Conservation (phyloP, 2,113 vertebrate genomes). For the Thryonomys swinderianus region DNA sequence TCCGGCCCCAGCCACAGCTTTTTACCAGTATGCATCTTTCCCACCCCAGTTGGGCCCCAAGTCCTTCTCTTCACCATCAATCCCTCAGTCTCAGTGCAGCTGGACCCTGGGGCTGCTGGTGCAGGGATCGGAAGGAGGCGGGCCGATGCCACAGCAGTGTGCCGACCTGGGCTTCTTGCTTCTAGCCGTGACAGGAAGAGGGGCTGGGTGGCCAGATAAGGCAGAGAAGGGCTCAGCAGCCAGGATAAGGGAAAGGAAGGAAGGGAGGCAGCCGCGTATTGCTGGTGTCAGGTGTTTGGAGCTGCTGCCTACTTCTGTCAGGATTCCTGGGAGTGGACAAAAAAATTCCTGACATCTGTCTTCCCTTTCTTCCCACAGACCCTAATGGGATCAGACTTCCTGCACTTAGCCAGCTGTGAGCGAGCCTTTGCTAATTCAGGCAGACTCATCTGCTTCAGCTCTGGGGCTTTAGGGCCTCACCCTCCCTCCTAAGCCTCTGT, state of each 20-base stretch:
- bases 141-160: not conserved
- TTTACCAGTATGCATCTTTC: not conserved
- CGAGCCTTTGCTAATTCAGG: not conserved
- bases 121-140: not conserved
- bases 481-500: not conserved
- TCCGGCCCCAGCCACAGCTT: no score
- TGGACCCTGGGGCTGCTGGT: not conserved
- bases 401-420: not conserved
- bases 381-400: not conserved
- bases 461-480: not conserved
- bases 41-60: not conserved
- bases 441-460: not conserved
- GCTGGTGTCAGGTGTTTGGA: not conserved
- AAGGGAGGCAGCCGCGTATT: slow-evolving; percentile 62
- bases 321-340: not conserved
- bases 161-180: not conserved
- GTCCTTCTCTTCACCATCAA: not conserved
- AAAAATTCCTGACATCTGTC: not conserved
- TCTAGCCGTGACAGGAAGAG: not conserved
- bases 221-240: not conserved
- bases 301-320: not conserved
- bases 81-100: not conserved
- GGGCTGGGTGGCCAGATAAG: not conserved
- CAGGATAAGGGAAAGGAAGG: not conserved
- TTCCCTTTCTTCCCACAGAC: not conserved